phyloP scores from a whole-genome alignment of 2,113 vertebrate species.

The Octodon degus region DNA sequence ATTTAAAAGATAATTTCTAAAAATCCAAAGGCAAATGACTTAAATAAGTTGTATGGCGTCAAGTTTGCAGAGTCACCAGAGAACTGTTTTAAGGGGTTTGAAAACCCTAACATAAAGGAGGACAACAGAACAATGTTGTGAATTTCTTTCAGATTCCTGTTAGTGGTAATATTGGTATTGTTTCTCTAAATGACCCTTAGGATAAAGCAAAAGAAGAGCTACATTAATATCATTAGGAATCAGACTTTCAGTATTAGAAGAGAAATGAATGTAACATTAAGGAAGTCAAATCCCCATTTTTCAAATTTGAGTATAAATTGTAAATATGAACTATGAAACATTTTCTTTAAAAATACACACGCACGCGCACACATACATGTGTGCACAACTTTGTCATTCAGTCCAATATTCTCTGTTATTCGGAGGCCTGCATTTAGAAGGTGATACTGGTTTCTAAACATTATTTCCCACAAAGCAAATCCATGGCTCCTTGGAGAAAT shows the following conservation, averaged over 20 bases:
- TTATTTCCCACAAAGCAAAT: neutral
- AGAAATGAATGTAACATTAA: neutral
- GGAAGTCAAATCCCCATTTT: neutral
- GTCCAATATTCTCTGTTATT: neutral
- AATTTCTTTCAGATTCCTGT: neutral
- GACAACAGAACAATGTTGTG: neutral
- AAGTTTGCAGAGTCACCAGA: neutral
- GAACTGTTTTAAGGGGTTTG: neutral
- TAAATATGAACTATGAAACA: neutral
- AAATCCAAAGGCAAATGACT: neutral
- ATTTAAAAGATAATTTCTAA: conserved; percentile 14
- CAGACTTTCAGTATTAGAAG: conserved; percentile 6
- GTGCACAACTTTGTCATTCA: neutral
- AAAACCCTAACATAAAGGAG: neutral
- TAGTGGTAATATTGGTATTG: neutral
- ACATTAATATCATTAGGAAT: neutral
- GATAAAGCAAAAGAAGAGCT: neutral
- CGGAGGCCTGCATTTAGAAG: neutral
- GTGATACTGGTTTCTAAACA: neutral
- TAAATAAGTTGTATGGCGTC: neutral
- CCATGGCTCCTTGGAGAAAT: neutral
- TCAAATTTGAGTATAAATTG: neutral
- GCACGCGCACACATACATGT: neutral
- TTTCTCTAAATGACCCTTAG: neutral
- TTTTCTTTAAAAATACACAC: neutral